Evolutionary conservation across 2,888 invertebrate species (phyloP).

Genomic region (Polymixis flavicincta): DNA sequence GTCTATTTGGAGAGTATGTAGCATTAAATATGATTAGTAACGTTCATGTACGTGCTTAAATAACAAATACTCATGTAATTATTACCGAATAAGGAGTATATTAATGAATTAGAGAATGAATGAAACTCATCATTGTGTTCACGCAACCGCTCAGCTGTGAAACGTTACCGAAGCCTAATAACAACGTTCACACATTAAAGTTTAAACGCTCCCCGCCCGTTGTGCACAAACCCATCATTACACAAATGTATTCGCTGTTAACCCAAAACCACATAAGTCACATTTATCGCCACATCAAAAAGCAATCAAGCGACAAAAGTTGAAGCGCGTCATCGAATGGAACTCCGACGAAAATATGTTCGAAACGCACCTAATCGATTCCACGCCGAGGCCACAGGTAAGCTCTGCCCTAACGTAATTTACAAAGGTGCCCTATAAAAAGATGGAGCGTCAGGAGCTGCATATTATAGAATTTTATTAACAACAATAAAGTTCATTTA

Average conservation of each 20-base stretch:
- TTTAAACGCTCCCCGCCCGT: slow-evolving; percentile 81
- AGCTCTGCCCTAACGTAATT: slow-evolving; percentile 78
- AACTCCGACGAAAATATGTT: slow-evolving; percentile 78
- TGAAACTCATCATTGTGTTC: slow-evolving; percentile 48
- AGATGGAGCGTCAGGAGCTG: slow-evolving; percentile 71
- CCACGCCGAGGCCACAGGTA: slow-evolving; percentile 77
- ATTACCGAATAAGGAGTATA: slow-evolving; percentile 21
- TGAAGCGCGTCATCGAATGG: slow-evolving; percentile 81
- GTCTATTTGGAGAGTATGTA: slow-evolving; percentile 8
- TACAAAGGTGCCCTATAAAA: slow-evolving; percentile 77
- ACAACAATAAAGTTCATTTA: slow-evolving; percentile 72
- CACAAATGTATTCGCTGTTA: slow-evolving; percentile 82
- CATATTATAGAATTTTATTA: slow-evolving; percentile 72
- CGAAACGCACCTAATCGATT: slow-evolving; percentile 86
- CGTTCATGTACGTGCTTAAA: background rate
- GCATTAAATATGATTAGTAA: slow-evolving; percentile 13
- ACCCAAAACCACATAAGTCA: slow-evolving; percentile 88
- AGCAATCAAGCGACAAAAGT: slow-evolving; percentile 89
- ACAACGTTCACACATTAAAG: slow-evolving; percentile 82
- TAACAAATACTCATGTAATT: slow-evolving; percentile 27
- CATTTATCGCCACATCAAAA: slow-evolving; percentile 90
- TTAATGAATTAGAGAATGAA: slow-evolving; percentile 31
- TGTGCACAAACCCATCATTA: slow-evolving; percentile 86
- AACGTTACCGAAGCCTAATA: slow-evolving; percentile 76
- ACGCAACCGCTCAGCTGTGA: slow-evolving; percentile 17